Evolutionary conservation across 2,888 invertebrate species (phyloP).

Genomic region (Rhopalosiphum nymphaeae): DNA sequence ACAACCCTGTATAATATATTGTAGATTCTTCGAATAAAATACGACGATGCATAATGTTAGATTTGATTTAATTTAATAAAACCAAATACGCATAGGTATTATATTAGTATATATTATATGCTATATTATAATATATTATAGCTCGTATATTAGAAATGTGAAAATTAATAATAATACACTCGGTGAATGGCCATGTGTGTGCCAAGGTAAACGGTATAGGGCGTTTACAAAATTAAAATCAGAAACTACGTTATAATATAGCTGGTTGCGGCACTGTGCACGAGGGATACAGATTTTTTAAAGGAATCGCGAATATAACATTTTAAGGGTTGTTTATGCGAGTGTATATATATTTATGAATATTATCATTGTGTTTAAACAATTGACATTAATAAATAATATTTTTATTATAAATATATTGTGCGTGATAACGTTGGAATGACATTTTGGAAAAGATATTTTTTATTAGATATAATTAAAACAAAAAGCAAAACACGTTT

Average conservation of each 20-base stretch:
- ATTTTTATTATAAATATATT: not conserved
- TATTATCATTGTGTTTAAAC: not conserved
- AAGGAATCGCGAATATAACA: not conserved
- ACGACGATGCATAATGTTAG: not conserved
- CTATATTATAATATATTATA: not conserved
- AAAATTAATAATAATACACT: slow-evolving; percentile 35
- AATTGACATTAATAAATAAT: too few species aligned
- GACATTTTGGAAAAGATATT: not conserved
- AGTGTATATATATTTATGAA: not conserved
- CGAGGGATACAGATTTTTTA: not conserved
- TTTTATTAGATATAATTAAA: not conserved
- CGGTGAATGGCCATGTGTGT: slow-evolving; percentile 41
- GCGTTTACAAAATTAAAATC: slow-evolving; percentile 49
- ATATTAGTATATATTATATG: too few species aligned
- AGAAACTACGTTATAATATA: slow-evolving; percentile 18
- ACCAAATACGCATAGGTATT: not conserved
- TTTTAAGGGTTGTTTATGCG: not conserved
- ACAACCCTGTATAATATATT: not conserved
- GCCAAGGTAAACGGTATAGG: slow-evolving; percentile 56
- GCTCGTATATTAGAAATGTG: not conserved
- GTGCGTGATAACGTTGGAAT: not conserved
- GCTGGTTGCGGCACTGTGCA: not conserved
- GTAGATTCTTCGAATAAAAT: slow-evolving; percentile 13
- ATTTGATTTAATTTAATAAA: slow-evolving; percentile 39
- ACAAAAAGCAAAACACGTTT: slow-evolving; percentile 13